Evolutionary conservation across 2,888 invertebrate species (phyloP).

Genomic region (Hartigia nigra): DNA sequence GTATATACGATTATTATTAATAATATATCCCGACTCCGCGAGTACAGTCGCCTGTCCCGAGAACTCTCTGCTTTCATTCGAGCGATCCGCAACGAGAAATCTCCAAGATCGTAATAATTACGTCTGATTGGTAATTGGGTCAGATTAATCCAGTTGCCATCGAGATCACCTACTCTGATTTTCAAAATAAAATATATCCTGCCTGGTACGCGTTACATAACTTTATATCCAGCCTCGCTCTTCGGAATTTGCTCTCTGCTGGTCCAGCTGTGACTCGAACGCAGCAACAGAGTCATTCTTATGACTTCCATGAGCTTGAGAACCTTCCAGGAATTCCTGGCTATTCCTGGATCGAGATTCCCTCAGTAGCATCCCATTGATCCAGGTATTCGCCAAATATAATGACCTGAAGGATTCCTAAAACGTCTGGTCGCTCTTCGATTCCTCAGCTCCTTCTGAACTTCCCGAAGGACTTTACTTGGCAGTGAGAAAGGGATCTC

Average conservation of each 20-base stretch:
- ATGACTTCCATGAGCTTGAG: background rate
- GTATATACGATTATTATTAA: background rate
- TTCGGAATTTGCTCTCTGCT: background rate
- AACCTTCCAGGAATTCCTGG: background rate
- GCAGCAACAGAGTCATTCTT: too few relatives aligned
- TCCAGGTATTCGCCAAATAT: background rate
- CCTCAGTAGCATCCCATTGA: background rate
- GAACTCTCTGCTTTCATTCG: background rate
- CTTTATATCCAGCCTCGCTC: background rate
- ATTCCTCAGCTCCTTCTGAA: background rate
- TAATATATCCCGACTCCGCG: background rate
- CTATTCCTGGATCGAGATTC: background rate
- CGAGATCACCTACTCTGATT: background rate
- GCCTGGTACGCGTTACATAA: background rate
- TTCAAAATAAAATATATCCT: background rate
- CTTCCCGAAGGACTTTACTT: background rate
- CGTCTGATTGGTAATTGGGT: constrained; percentile 4
- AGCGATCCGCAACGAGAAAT: background rate
- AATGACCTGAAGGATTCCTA: constrained; percentile 24
- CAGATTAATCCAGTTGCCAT: background rate
- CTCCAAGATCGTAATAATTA: background rate
- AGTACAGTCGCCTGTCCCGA: background rate
- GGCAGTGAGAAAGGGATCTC: constrained; percentile 11
- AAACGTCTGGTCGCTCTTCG: background rate
- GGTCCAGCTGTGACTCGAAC: background rate